Conservation (phyloP, 2,113 vertebrate genomes). For the Apteryx mantelli region DNA sequence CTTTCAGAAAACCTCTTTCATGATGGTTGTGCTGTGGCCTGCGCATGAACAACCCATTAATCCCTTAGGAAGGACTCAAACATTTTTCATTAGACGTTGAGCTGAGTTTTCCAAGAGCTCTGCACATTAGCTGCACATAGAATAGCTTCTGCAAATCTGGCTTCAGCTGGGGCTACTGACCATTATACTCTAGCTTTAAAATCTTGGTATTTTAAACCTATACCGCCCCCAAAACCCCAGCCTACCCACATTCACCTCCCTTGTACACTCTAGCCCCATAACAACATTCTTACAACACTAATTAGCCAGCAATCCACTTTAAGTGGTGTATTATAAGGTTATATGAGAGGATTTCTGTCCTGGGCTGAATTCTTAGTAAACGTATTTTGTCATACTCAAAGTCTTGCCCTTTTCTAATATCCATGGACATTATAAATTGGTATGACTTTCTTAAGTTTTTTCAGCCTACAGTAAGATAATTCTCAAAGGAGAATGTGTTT, state of each 20-base stretch:
- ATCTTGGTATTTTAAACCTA: not conserved
- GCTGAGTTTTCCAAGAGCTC: not conserved
- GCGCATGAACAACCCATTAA: not conserved
- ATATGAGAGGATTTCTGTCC: not conserved
- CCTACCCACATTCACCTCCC: not conserved
- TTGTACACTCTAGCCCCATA: fast-evolving
- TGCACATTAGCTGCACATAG: not conserved
- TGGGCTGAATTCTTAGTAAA: not conserved
- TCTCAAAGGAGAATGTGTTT: not conserved
- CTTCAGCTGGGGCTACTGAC: not conserved
- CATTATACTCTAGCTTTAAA: not conserved
- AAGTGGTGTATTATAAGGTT: not conserved
- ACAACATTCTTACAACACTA: not conserved
- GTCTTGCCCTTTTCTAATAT: not conserved
- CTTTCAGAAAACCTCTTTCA: not conserved
- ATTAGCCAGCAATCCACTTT: not conserved
- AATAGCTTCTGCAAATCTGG: not conserved
- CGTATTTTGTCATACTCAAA: not conserved
- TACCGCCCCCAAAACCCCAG: not conserved
- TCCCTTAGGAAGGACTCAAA: not conserved
- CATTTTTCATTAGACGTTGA: not conserved
- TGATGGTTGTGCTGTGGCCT: not conserved
- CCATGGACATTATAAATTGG: not conserved
- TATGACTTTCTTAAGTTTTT: not conserved
- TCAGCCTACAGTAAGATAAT: not conserved